Conservation (phyloP, 2,113 vertebrate genomes). For the Brachyhypopomus gauderio region DNA sequence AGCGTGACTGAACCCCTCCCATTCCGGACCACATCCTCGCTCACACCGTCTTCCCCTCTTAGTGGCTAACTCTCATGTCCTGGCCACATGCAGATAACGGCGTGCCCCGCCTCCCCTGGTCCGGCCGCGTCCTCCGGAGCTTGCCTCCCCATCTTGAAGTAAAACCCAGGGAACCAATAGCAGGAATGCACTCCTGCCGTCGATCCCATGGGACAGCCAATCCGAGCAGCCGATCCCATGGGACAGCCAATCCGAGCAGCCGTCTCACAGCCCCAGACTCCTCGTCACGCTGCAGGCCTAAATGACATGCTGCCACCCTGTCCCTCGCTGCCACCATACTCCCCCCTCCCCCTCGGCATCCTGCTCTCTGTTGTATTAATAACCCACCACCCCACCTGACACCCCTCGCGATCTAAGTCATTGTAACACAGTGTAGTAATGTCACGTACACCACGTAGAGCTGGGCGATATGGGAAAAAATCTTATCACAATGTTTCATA, state of each 20-base stretch:
- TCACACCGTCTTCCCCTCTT: no score
- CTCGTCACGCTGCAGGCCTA: slow-evolving; percentile 56
- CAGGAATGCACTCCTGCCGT: neutral
- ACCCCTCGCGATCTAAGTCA: slow-evolving; percentile 43
- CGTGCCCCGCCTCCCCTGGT: no score
- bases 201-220: slow-evolving; percentile 6
- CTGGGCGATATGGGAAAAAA: no score
- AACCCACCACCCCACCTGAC: no score
- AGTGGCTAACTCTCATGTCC: neutral
- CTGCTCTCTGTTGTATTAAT: no score
- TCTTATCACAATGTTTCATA: no score
- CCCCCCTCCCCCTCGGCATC: no score
- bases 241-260: slow-evolving; percentile 17
- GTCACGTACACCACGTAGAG: slow-evolving; percentile 61
- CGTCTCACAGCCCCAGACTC: slow-evolving; percentile 58
- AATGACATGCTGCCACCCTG: slow-evolving; percentile 59
- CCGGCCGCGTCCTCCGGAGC: no score
- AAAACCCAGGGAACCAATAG: no score
- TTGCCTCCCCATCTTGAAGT: neutral
- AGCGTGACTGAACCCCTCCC: slow-evolving; percentile 46
- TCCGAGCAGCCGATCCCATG: slow-evolving; percentile 7
- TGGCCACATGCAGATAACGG: no score
- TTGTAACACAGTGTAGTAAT: slow-evolving; percentile 63
- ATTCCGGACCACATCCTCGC: no score
- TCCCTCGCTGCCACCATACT: no score